These are phyloP conservation scores for Lutraria lutraria DNA, from an alignment of 2,888 invertebrate genomes.

Conservation along the genomic window DNA sequence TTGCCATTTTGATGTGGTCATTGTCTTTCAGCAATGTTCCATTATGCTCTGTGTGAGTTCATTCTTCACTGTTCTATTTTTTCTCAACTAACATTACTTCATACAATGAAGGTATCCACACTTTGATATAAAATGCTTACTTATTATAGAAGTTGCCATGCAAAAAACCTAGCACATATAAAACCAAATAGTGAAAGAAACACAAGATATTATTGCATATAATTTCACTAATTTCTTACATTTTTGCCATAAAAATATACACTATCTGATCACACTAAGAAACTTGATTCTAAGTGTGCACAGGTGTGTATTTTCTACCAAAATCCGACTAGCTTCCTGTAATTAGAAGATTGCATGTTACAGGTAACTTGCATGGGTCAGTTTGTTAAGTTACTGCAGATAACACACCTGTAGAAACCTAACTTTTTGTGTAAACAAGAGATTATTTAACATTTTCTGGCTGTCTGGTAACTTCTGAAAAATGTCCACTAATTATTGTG, in stretches of 20 bases:
- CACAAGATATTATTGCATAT: background rate
- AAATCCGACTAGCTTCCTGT: background rate
- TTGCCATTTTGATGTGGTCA: too few species aligned
- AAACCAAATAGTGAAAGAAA: background rate
- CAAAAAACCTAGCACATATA: background rate
- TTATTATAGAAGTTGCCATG: background rate
- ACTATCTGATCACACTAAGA: background rate
- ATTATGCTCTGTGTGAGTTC: too few species aligned
- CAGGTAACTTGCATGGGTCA: background rate
- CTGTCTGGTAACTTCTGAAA: background rate
- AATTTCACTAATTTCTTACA: background rate
- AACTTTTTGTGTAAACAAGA: background rate
- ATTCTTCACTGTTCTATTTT: too few species aligned
- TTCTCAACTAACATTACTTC: too few species aligned
- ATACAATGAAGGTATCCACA: too few species aligned
- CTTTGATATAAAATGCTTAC: background rate
- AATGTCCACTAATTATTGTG: background rate
- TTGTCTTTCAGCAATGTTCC: too few species aligned
- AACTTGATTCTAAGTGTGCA: background rate
- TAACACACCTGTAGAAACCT: conserved; percentile 3
- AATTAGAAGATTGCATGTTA: conserved; percentile 21
- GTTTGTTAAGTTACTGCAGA: background rate
- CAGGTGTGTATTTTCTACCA: background rate
- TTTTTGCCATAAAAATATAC: background rate
- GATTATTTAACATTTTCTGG: background rate